These are phyloP conservation scores for Melanargia galathea DNA, from an alignment of 2,888 invertebrate genomes.

Conservation along the genomic window DNA sequence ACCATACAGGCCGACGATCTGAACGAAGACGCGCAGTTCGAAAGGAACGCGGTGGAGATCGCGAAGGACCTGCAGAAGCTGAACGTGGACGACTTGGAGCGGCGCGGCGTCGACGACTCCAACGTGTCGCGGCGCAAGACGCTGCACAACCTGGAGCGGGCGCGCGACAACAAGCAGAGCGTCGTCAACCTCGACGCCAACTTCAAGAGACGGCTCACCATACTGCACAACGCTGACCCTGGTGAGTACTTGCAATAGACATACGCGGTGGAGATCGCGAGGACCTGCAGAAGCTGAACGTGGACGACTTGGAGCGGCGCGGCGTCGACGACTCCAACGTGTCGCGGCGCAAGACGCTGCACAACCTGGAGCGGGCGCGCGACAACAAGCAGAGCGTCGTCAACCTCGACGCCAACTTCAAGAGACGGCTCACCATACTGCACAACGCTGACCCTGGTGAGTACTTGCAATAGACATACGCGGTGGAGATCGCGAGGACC, in stretches of 20 bases:
- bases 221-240: slow-evolving; percentile 87
- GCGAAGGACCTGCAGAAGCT: slow-evolving; percentile 93
- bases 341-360: no score
- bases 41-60: slow-evolving; percentile 94
- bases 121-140: slow-evolving; percentile 91
- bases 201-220: slow-evolving; percentile 94
- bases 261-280: no score
- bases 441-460: no score
- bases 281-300: no score
- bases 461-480: no score
- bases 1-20: slow-evolving; percentile 88
- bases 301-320: no score
- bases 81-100: slow-evolving; percentile 91
- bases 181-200: slow-evolving; percentile 96
- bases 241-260: slow-evolving; percentile 53
- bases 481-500: no score
- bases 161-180: slow-evolving; percentile 89
- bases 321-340: no score
- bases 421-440: no score
- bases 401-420: no score
- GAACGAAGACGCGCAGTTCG: slow-evolving; percentile 90
- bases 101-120: slow-evolving; percentile 86
- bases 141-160: slow-evolving; percentile 93
- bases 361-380: no score
- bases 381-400: no score